phyloP scores from a whole-genome alignment of 1,140 invertebrate species.

The Anoplolepis gracilipes region DNA sequence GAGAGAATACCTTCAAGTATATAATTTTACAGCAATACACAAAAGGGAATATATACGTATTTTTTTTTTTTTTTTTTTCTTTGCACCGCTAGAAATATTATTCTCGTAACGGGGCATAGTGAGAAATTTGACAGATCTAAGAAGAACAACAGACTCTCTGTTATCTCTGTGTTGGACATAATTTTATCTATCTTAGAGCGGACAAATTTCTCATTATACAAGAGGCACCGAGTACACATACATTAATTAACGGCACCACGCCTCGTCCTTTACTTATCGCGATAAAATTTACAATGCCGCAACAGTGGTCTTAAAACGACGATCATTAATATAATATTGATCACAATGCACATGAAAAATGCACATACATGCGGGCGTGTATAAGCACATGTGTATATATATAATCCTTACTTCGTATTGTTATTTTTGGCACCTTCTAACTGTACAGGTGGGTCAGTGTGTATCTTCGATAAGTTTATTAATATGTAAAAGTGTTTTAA shows the following conservation, averaged over 20 bases:
- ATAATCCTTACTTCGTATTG: no score
- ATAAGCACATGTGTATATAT: not conserved
- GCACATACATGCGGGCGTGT: conserved; percentile 4
- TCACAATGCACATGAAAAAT: conserved; percentile 59
- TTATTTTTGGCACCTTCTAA: no score
- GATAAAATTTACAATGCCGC: conserved; percentile 64
- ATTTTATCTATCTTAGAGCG: not conserved
- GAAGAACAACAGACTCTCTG: not conserved
- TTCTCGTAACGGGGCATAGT: not conserved
- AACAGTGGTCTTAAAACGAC: conserved; percentile 60
- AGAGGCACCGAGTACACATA: no score
- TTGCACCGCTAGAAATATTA: conserved; percentile 10
- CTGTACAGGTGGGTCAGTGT: no score
- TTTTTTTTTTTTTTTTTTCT: no score
- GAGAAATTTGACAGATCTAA: not conserved
- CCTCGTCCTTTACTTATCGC: not conserved
- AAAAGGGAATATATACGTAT: not conserved
- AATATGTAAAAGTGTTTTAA: no score
- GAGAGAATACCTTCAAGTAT: conserved; percentile 17
- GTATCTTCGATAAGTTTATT: no score
- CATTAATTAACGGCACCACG: conserved; percentile 39
- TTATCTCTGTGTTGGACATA: not conserved
- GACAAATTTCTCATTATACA: not conserved
- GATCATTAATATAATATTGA: conserved; percentile 56
- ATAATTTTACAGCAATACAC: conserved; percentile 5